Evolutionary conservation across 1,140 invertebrate species (phyloP), one percentile per base, ranked within the genome.

Genomic region (Diorhabda carinulata): DNA sequence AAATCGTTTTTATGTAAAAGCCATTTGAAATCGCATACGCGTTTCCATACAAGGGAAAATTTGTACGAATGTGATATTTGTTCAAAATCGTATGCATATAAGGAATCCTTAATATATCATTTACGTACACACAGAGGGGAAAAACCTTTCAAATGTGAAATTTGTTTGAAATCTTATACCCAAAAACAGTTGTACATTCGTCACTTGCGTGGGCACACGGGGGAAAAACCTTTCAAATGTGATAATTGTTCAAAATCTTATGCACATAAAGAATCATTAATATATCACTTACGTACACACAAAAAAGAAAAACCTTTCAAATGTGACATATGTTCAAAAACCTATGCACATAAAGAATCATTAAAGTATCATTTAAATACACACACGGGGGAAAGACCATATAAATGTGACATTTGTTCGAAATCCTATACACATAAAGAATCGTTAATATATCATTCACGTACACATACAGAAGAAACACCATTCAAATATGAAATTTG

Each of bases 341-440:
- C 86, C 7, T 91, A 91, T 74, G 88, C 88, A n/a, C 87, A 78
- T 81, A 66, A 66, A 3, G 63, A 63, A 40, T 73, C 60, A 25
- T 70, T 89, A 5, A 87, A 85, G 60, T 86, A 88, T 73, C 90
- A 92, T 73, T 87, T 89, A 83, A 78, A 89, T 9, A 86, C 89
- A 6, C 90, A 91, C 72, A 91, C 90, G 0, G 88, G 92, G 2
- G 91, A 92, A 73, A 88, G 88, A 57, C 91, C 91, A 5, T 92
- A 89, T 81, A 84, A 87, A 74, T 93, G 91, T 77, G 85, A 86
- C 4, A 81, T 90, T 5, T 93, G 91, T 77, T 83, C 84, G 5
- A 84, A 90, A 59, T 83, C 87, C 0, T 92, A 92, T 7, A 10
- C 0, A 7, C 7, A 8, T 42, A 40, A 10, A 10, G 9, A 7